These are phyloP conservation scores for Paralichthys olivaceus DNA, from an alignment of 2,113 vertebrate genomes.

Conservation along the genomic window DNA sequence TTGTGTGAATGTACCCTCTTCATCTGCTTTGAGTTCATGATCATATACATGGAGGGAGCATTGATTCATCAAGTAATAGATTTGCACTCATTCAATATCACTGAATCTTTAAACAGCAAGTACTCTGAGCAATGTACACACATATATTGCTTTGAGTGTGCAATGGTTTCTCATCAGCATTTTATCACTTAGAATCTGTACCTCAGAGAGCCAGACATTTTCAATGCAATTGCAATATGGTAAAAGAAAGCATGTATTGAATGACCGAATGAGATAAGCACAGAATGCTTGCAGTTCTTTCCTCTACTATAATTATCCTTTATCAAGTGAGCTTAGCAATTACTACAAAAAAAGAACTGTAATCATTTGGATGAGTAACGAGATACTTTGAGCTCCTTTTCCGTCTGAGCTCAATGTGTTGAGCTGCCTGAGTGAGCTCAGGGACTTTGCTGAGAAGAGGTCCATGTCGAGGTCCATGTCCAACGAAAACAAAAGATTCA, in stretches of 20 bases:
- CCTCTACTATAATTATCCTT: neutral
- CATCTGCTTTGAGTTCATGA: constrained; percentile 7
- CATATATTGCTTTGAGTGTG: constrained; percentile 6
- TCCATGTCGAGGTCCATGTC: too few species aligned
- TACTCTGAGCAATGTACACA: neutral
- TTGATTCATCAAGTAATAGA: constrained; percentile 1
- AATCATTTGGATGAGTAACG: too few species aligned
- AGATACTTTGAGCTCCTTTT: too few species aligned
- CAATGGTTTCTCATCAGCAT: constrained; percentile 4
- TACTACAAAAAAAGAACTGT: neutral
- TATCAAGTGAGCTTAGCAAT: neutral
- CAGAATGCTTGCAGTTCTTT: neutral
- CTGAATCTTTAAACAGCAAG: constrained; percentile 5
- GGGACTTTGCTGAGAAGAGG: too few species aligned
- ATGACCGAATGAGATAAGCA: neutral
- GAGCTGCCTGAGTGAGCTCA: too few species aligned
- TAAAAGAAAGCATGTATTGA: neutral
- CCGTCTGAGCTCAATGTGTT: too few species aligned
- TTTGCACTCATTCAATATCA: neutral
- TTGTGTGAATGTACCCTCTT: constrained; percentile 13
- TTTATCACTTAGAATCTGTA: constrained; percentile 21
- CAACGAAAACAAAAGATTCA: too few species aligned
- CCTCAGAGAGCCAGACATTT: neutral
- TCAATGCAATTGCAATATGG: neutral
- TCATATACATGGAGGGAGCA: neutral